phyloP scores from a whole-genome alignment of 2,797 vertebrate genomes.

The Falco columbarius region DNA sequence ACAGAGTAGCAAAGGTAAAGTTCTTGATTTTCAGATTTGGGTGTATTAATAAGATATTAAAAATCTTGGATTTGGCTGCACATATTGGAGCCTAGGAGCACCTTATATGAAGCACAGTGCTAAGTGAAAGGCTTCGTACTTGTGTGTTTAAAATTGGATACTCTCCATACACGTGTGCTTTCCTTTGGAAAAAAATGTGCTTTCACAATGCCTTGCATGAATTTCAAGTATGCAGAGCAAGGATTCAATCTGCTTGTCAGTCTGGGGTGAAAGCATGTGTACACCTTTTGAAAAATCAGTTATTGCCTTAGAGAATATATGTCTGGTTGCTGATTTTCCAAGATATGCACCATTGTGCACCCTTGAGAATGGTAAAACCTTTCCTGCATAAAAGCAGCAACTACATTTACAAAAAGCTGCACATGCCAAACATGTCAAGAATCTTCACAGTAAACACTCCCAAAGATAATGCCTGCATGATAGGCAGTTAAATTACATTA shows the following conservation, averaged over 20 bases:
- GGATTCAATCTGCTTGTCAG: not conserved
- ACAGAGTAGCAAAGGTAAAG: not conserved
- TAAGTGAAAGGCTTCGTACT: not conserved
- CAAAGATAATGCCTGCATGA: not conserved
- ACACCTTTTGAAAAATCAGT: not conserved
- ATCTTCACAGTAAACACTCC: constrained; percentile 19
- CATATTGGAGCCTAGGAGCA: not conserved
- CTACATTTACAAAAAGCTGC: constrained; percentile 5
- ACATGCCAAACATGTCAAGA: not conserved
- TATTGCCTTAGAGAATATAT: not conserved
- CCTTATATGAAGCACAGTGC: not conserved
- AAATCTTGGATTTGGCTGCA: not conserved
- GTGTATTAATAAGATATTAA: not conserved
- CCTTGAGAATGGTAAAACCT: not conserved
- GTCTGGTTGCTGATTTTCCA: not conserved
- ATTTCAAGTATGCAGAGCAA: not conserved
- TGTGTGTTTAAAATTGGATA: not conserved
- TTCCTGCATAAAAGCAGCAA: not conserved
- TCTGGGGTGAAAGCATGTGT: not conserved
- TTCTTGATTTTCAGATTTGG: not conserved
- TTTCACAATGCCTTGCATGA: not conserved
- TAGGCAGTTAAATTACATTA: constrained; percentile 52
- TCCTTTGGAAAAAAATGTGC: not conserved
- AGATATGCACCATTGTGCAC: not conserved
- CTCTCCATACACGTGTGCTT: not conserved